These are phyloP conservation scores for Plemyria rubiginata DNA, from an alignment of 2,888 invertebrate genomes.

Conservation along the genomic window DNA sequence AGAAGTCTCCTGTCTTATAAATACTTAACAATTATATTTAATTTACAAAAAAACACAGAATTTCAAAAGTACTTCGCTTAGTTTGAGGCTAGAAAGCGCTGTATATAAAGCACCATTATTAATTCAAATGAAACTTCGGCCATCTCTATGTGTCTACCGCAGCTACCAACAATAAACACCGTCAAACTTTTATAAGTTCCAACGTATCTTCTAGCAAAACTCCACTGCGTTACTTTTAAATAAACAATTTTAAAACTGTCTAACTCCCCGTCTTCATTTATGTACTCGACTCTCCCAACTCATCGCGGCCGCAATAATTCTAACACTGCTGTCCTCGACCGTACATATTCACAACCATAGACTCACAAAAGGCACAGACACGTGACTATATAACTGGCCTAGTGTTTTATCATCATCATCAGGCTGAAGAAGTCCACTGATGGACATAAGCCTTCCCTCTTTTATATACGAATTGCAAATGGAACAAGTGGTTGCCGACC, in stretches of 20 bases:
- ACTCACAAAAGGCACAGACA: background rate
- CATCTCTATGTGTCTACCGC: background rate
- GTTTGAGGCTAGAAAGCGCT: background rate
- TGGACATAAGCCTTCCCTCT: too few species aligned
- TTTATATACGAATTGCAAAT: too few species aligned
- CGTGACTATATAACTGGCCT: background rate
- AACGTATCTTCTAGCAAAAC: background rate
- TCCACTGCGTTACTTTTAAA: constrained; percentile 1
- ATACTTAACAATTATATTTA: too few species aligned
- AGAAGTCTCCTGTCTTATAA: too few species aligned
- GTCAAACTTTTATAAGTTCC: background rate
- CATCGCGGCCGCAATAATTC: constrained; percentile 22
- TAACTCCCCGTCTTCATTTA: constrained; percentile 6
- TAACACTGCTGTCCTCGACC: constrained; percentile 40
- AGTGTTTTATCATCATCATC: too few species aligned
- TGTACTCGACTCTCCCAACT: constrained; percentile 10
- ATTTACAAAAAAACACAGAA: background rate
- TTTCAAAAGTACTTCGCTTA: background rate
- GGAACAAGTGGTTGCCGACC: too few species aligned
- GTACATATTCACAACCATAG: constrained; percentile 42
- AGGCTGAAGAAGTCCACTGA: too few species aligned
- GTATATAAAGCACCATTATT: background rate
- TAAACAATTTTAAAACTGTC: constrained; percentile 14
- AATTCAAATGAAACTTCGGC: background rate
- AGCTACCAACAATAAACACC: background rate